Evolutionary conservation across 1,140 invertebrate genomes (phyloP).

Genomic region (Danaus melanippus): DNA sequence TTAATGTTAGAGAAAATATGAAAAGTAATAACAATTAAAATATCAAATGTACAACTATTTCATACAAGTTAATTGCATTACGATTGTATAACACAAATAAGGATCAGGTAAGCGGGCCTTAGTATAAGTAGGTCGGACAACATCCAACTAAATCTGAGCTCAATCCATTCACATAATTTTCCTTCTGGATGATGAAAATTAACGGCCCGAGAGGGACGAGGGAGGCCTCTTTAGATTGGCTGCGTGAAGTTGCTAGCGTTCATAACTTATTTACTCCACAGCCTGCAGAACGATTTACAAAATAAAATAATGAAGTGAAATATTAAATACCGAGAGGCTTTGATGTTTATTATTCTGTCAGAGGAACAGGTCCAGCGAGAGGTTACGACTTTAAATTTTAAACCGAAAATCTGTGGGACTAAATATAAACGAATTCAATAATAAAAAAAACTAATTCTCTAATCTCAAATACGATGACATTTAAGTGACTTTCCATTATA

Average conservation of each 20-base stretch:
- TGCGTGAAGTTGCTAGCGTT: constrained; percentile 41
- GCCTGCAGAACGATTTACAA: constrained; percentile 34
- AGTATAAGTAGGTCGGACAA: constrained; percentile 48
- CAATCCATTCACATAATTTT: constrained; percentile 32
- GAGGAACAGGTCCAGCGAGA: not conserved
- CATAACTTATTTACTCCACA: constrained; percentile 62
- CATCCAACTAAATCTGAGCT: constrained; percentile 34
- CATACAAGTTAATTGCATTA: too few species aligned
- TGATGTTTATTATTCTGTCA: constrained; percentile 2
- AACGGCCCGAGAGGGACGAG: constrained; percentile 18
- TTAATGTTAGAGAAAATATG: not conserved
- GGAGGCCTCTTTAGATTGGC: constrained; percentile 28
- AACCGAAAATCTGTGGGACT: too few species aligned
- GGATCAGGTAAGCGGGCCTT: constrained; percentile 51
- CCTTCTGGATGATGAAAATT: constrained; percentile 22
- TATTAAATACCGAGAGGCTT: constrained; percentile 18
- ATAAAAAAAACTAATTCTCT: too few species aligned
- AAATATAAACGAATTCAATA: too few species aligned
- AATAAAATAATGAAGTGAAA: constrained; percentile 17
- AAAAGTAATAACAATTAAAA: too few species aligned
- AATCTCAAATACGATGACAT: too few species aligned
- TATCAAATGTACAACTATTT: too few species aligned
- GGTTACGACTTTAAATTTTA: too few species aligned
- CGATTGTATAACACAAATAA: constrained; percentile 31
- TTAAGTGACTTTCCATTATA: too few species aligned